Evolutionary conservation across 2,888 invertebrate genomes (phyloP).

Genomic region (Noctua fimbriata): DNA sequence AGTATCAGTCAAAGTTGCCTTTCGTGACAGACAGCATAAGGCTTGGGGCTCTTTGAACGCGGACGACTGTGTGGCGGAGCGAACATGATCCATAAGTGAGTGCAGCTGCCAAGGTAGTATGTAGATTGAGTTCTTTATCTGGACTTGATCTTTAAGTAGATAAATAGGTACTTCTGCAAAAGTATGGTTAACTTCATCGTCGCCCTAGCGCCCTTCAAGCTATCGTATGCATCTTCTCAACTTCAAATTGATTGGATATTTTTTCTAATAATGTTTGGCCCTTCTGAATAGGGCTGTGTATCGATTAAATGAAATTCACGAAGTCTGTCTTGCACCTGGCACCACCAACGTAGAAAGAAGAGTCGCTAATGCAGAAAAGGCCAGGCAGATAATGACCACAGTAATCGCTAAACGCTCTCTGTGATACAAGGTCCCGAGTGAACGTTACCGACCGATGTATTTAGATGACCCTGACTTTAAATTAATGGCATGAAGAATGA

Average conservation of each 20-base stretch:
- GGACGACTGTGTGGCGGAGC: background rate
- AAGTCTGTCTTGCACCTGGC: background rate
- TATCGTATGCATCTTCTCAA: background rate
- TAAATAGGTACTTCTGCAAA: background rate
- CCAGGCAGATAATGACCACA: background rate
- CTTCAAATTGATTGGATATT: background rate
- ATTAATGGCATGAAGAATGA: conserved; percentile 71
- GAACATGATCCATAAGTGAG: background rate
- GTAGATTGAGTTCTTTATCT: background rate
- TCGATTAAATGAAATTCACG: background rate
- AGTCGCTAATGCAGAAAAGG: background rate
- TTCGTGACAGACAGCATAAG: conserved; percentile 69
- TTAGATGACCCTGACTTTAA: conserved; percentile 63
- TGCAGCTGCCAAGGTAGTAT: background rate
- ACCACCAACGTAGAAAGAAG: background rate
- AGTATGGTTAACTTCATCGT: background rate
- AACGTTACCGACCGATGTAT: conserved; percentile 62
- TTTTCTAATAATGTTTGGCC: background rate
- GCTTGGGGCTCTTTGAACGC: conserved; percentile 59
- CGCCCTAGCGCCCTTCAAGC: background rate
- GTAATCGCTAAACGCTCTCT: conserved; percentile 38
- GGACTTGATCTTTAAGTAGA: background rate
- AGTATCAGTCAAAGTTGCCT: conserved; percentile 79
- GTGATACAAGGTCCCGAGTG: conserved; percentile 22
- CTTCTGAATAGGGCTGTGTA: too few relatives aligned